Evolutionary conservation across 2,797 vertebrate species (phyloP).

Genomic region (Mus minutoides): DNA sequence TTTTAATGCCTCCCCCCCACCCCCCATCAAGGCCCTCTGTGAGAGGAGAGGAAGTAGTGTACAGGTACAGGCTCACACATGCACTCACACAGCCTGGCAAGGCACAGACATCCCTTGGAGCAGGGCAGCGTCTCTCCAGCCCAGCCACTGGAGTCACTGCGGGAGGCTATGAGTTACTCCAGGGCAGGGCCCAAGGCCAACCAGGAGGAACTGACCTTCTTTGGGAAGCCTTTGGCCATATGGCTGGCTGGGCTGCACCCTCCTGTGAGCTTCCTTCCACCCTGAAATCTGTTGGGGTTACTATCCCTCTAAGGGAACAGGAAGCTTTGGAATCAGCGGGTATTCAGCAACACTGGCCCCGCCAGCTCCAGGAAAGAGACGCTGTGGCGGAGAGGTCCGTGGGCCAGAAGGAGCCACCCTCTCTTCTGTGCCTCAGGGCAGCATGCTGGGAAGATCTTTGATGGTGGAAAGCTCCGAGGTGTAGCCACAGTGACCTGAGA

Average conservation of each 20-base stretch:
- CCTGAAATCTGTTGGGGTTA: constrained; percentile 23
- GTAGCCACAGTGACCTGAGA: neutral
- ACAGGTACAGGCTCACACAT: fast-evolving
- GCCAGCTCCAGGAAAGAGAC: constrained; percentile 34
- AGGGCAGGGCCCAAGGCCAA: neutral
- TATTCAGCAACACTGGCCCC: neutral
- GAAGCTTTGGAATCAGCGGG: constrained; percentile 35
- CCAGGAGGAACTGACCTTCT: constrained; percentile 62
- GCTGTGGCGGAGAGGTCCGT: neutral
- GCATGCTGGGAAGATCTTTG: neutral
- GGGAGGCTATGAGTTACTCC: constrained; percentile 26
- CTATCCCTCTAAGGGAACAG: constrained; percentile 53
- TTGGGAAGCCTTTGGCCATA: constrained; percentile 38
- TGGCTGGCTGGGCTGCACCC: neutral
- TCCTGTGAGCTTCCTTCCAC: constrained; percentile 64
- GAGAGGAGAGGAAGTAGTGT: neutral
- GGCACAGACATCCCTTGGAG: neutral
- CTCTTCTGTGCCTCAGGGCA: neutral
- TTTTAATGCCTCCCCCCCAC: neutral
- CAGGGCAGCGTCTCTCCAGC: neutral
- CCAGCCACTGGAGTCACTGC: constrained; percentile 3
- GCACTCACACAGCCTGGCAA: neutral
- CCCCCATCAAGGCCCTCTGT: neutral
- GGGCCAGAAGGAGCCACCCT: neutral
- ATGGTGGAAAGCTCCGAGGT: neutral